Conservation (phyloP, 2,888 invertebrate genomes). For the Morpho achilles region DNA sequence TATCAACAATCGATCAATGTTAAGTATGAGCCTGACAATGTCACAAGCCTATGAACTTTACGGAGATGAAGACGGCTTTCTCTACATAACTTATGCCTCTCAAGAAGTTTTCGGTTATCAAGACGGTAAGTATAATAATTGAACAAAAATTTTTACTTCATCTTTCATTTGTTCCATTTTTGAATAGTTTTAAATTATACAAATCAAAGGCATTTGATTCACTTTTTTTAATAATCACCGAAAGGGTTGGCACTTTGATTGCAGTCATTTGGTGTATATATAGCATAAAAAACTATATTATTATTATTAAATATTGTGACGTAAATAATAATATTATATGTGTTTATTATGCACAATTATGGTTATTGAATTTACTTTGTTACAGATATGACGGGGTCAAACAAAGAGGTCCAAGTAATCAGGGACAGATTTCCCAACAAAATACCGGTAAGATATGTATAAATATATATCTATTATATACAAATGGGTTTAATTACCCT, state of each 20-base stretch:
- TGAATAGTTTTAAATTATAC: no score
- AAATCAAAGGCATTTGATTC: no score
- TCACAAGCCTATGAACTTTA: constrained; percentile 89
- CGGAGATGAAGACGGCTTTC: constrained; percentile 90
- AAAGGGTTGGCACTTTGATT: no score
- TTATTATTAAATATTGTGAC: neutral
- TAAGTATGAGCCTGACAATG: constrained; percentile 89
- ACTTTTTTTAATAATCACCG: no score
- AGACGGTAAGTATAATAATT: constrained; percentile 47
- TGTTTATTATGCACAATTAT: neutral
- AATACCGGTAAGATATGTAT: constrained; percentile 82
- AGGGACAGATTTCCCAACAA: constrained; percentile 87
- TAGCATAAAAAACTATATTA: no score
- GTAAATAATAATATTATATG: neutral
- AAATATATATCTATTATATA: no score
- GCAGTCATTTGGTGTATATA: no score
- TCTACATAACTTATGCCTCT: constrained; percentile 93
- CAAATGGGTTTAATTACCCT: no score
- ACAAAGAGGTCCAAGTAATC: constrained; percentile 85
- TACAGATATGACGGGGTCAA: constrained; percentile 43
- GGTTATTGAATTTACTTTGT: constrained; percentile 7
- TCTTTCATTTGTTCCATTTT: no score
- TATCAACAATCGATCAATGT: constrained; percentile 89
- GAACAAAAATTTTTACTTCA: no score
- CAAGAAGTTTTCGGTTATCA: constrained; percentile 91